Evolutionary conservation across 2,888 invertebrate species (phyloP).

Genomic region (Leptinotarsa rubiginosa): DNA sequence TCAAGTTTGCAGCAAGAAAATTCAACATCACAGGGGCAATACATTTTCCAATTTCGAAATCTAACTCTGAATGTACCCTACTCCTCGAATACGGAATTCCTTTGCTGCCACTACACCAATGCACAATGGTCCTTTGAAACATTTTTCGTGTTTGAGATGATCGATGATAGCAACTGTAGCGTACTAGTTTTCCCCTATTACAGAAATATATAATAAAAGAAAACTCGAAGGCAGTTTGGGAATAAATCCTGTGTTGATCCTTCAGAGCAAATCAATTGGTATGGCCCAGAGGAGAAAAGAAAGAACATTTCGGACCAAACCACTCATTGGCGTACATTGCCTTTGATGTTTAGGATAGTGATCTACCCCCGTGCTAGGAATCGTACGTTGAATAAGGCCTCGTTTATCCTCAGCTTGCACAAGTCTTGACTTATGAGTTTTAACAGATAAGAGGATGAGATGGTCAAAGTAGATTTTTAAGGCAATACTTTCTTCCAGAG

Average conservation of each 20-base stretch:
- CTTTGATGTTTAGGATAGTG: neutral
- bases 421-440: too few species aligned
- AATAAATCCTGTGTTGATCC: slow-evolving; percentile 57
- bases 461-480: too few species aligned
- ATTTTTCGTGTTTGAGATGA: slow-evolving; percentile 11
- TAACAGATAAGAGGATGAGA: too few species aligned
- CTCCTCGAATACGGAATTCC: neutral
- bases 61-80: neutral
- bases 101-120: slow-evolving; percentile 6
- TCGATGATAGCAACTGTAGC: slow-evolving; percentile 9
- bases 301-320: slow-evolving; percentile 42
- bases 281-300: slow-evolving; percentile 56
- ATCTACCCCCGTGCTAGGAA: too few species aligned
- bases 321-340: slow-evolving; percentile 1
- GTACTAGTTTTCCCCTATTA: slow-evolving; percentile 15
- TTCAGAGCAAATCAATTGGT: slow-evolving; percentile 62
- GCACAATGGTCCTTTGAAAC: slow-evolving; percentile 16
- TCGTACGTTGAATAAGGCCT: too few species aligned
- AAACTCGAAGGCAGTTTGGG: slow-evolving; percentile 54
- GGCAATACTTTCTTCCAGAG: too few species aligned
- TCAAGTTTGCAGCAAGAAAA: neutral
- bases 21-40: neutral
- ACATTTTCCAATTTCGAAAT: slow-evolving; percentile 1
- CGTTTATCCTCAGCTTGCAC: too few species aligned
- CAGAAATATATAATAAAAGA: slow-evolving; percentile 47